Conservation (phyloP, 2,113 vertebrate genomes). For the Dicaeum eximium region DNA sequence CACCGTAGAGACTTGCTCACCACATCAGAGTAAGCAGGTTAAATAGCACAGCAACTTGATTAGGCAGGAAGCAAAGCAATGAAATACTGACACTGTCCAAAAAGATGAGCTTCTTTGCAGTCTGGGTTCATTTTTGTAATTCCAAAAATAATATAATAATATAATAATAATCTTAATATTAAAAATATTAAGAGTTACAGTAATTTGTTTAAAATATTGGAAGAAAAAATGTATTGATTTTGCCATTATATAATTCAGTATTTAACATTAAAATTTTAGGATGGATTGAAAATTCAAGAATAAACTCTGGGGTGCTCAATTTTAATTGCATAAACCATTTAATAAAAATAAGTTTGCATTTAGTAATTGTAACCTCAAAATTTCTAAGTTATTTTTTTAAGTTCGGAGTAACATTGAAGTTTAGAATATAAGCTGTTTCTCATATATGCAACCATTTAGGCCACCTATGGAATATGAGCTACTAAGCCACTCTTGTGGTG, state of each 20-base stretch:
- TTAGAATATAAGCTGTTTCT: not conserved
- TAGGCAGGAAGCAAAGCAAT: not conserved
- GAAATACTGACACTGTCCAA: not conserved
- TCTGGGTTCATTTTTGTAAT: not conserved
- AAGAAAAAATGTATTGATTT: not conserved
- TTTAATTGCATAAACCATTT: not conserved
- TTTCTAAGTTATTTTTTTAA: not conserved
- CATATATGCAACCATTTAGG: not conserved
- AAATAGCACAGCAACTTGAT: not conserved
- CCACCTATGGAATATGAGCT: not conserved
- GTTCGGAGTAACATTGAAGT: not conserved
- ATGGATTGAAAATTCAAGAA: not conserved
- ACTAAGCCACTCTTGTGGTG: not conserved
- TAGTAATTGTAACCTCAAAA: not conserved
- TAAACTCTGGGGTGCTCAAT: not conserved
- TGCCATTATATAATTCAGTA: not conserved
- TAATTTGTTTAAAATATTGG: not conserved
- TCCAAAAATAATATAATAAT: no score
- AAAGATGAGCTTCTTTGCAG: not conserved
- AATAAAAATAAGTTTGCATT: not conserved
- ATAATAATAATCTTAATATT: no score
- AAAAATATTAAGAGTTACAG: not conserved
- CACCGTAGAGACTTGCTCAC: not conserved
- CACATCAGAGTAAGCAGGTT: not conserved
- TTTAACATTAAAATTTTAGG: not conserved